Base-by-base conservation (phyloP, 1,140 invertebrate species). In the Aphelenchoides fujianensis region DNA sequence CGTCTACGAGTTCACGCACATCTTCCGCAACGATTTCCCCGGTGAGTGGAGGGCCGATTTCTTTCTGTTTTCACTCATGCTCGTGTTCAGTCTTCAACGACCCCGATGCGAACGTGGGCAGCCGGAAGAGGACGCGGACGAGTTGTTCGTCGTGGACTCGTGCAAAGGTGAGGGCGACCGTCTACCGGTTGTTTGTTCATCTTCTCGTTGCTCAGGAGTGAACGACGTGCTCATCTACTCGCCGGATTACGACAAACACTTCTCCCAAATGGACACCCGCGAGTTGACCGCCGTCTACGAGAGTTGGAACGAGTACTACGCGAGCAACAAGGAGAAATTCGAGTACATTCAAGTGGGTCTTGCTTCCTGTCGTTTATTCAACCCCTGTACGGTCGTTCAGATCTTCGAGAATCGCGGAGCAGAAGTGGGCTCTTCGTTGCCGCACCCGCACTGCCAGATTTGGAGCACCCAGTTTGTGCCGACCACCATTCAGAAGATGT, bases 391-490 rank as follows among this genome's bases (percentile, higher is more conserved):
- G n/a, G n/a, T 23, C 2, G 52, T 61, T 61, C 36, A 66, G 63
- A 66, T 66, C n/a, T 66, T 66, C 7, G 63, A 66, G 53, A 66
- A 66, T 48, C 16, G 32, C n/a, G 63, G 63, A 23, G 16, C 31
- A 12, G 63, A 66, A 66, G 63, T 66, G 12, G 63, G 63, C 3
- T 66, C 63, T 66, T 34, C 28, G 28, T 30, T 66, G 16, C 63
- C 63, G n/a, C 63, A 66, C 53, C 63, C 63, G n/a, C 63, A 66
- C 34, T 66, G 63, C 53, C 63, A 66, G 32, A 66, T 66, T 36
- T 66, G 63, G 63, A 19, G 16, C 32, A 66, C 63, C 27, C 16
- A 34, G 31, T 66, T 66, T 35, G 9, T 66, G 63, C 63, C 63
- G 31, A 66, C 63, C 32, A 35, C 32, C 23, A 66, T 66, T 30